Evolutionary conservation across 2,113 vertebrate genomes (phyloP).

Genomic region (Lophura nycthemera): DNA sequence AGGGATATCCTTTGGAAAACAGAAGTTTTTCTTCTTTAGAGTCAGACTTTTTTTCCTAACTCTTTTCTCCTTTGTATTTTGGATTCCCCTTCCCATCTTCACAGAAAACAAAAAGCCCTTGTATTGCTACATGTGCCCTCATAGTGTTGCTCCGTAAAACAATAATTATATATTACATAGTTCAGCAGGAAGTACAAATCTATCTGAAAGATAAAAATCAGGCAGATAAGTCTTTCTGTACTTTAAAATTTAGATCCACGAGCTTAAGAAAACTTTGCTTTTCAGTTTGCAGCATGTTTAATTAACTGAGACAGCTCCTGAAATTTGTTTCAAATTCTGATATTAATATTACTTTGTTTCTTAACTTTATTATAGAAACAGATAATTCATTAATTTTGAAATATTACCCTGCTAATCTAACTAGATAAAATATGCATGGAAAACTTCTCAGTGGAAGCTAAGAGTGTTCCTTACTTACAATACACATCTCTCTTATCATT

Average conservation of each 20-base stretch:
- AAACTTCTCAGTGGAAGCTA: not conserved
- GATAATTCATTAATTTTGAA: not conserved
- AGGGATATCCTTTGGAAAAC: constrained; percentile 86
- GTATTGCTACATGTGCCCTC: not conserved
- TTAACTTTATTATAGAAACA: not conserved
- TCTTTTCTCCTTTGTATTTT: constrained; percentile 25
- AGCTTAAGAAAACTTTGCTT: not conserved
- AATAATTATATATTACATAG: not conserved
- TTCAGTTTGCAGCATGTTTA: not conserved
- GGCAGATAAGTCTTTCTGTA: not conserved
- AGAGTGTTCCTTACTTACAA: not conserved
- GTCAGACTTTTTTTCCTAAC: constrained; percentile 18
- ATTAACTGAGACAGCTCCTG: not conserved
- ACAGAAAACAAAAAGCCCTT: not conserved
- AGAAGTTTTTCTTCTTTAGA: constrained; percentile 60
- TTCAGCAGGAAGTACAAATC: not conserved
- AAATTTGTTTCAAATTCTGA: not conserved
- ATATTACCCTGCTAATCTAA: not conserved
- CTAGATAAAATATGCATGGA: not conserved
- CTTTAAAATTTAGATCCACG: not conserved
- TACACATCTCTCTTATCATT: not conserved
- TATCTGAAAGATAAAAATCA: not conserved
- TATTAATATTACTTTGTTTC: not conserved
- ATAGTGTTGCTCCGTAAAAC: not conserved
- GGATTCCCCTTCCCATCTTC: constrained; percentile 1